Evolutionary conservation across 2,797 vertebrate species (phyloP), one percentile per base, ranked within the genome.

Genomic region (Onychomys leucogaster): DNA sequence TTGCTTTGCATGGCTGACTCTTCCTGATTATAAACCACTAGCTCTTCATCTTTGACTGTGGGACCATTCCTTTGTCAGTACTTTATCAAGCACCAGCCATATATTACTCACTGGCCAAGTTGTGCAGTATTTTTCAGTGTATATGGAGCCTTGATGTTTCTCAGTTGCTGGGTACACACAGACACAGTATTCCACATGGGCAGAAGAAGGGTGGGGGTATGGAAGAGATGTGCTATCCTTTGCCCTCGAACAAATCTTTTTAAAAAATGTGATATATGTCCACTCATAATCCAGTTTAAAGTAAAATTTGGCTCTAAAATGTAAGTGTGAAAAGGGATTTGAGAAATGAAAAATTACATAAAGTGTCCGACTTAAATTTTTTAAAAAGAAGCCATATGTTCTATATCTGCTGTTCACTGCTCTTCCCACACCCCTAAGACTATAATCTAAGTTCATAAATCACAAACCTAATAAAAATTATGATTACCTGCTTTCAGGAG

Each of bases 341-440:
- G 69, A 95, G 85, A 98, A 95, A 91, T 89, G 63, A 94, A 96
- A 97, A 91, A 91, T 92, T 97, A 87, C 32, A 89, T 91, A 89
- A 89, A 94, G 89, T 76, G 32, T 94, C 92, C 59, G 94, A 94
- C 90, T 96, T 96, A 97, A 96, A 86, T 94, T 61, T 34, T 34
- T 67, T 34, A 34, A 90, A 94, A 97, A 94, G 91, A 95, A 97
- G 80, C 96, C 93, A 81, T 96, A 94, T 98, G 95, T 81, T 96
- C 92, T 69, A 43, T 89, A 95, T 90, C 80, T 95, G 80, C 49
- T 94, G 83, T 43, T 93, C 59, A 16, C n/a, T 77, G 57, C 67
- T 93, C 59, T 17, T 61, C 81, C 52, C 34, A 69, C 75, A 55
- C 46, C 71, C 77, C 80, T 92, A 84, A 90, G 71, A 63, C 65